Percentiles rank a stretch among this genome's conserved stretches.
These are phyloP conservation scores for Oenanthe melanoleuca DNA, from an alignment of 2,113 vertebrate genomes.

Conservation along the genomic window DNA sequence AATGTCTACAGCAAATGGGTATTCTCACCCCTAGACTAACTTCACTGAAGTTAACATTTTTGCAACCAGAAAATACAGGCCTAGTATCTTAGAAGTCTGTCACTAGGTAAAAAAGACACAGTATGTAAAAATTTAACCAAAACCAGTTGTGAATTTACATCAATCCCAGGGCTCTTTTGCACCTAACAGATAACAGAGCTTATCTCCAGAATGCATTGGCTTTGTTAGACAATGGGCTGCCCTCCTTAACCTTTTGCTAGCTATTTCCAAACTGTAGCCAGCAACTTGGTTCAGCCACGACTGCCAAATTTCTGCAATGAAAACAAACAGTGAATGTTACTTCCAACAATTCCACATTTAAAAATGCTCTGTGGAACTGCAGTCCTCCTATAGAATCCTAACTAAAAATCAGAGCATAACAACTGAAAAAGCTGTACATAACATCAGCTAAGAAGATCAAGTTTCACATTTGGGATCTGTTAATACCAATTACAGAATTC, in stretches of 20 bases:
- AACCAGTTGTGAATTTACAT: neutral
- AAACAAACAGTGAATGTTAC: neutral
- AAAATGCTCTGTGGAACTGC: neutral
- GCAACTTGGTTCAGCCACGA: neutral
- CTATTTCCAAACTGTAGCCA: neutral
- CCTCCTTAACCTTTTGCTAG: neutral
- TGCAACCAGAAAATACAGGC: conserved; percentile 27
- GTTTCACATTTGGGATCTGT: neutral
- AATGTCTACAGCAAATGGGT: conserved; percentile 36
- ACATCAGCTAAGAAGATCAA: neutral
- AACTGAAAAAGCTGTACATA: neutral
- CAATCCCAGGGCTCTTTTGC: neutral
- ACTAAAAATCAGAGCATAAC: neutral
- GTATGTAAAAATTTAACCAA: conserved; percentile 14
- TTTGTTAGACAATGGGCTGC: neutral
- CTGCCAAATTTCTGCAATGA: neutral
- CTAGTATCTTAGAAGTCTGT: conserved; percentile 15
- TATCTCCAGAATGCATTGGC: neutral
- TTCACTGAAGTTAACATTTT: conserved; percentile 63
- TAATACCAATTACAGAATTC: neutral
- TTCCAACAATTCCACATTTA: neutral
- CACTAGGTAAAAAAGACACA: conserved; percentile 27
- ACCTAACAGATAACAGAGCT: neutral
- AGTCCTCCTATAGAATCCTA: neutral
- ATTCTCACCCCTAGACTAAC: conserved; percentile 39